Evolutionary conservation across 2,888 invertebrate genomes (phyloP), one percentile per base, ranked within the genome.

Genomic region (Atrina japonica): DNA sequence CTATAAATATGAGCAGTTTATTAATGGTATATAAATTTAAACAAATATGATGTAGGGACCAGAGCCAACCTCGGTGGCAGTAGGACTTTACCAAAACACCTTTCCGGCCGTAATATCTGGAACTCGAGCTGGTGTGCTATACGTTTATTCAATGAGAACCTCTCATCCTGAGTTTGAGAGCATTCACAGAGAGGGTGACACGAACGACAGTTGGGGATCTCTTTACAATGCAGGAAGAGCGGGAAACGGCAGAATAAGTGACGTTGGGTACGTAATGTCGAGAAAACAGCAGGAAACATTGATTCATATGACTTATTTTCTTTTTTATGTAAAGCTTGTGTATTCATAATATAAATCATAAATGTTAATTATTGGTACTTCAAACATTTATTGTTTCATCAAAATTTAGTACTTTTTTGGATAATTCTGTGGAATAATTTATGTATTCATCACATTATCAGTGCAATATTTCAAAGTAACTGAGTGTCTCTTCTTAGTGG

Each of bases 241-340:
- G 0, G 69, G 69, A 23, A 64, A 69, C 43, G 64, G 49, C 14
- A 16, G 47, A 3, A 64, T 69, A 1, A 50, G 64, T 25, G 64
- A 69, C 30, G 41, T 69, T 14, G 69, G 69, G 69, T 69, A 59
- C 21, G 60, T 40, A 16, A 16, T n/a, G 18, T 35, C 18, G 29
- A 16, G n/a, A 35, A 21, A 35, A 55, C 23, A 56, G 16, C 11
- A 21, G 27, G n/a, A 21, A 25, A 23, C 14, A n/a, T n/a, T n/a
- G n/a, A n/a, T n/a, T n/a, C n/a, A n/a, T n/a, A n/a, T n/a, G n/a
- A n/a, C n/a, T n/a, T n/a, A n/a, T n/a, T 45, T n/a, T 5, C 18
- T 45, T 50, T 50, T n/a, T n/a, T n/a, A n/a, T n/a, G n/a, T n/a
- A n/a, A n/a, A n/a, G n/a, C n/a, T n/a, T n/a, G n/a, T n/a, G n/a